Evolutionary conservation across 2,113 vertebrate genomes (phyloP).

Genomic region (Callopanchax toddi): DNA sequence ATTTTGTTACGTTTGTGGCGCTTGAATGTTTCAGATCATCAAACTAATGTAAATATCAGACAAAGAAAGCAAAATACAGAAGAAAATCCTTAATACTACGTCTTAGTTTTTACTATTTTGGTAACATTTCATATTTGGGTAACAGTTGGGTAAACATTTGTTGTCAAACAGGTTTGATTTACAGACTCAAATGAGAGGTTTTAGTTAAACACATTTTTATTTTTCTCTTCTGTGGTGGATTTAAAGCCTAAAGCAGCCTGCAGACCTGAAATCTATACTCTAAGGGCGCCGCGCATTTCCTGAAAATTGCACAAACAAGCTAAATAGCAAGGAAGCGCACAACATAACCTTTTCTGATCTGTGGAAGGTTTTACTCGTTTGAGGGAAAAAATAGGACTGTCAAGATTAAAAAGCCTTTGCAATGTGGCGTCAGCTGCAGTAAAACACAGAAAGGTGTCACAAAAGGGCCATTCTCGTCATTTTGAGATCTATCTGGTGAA

Average conservation of each 20-base stretch:
- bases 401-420: slow-evolving; percentile 15
- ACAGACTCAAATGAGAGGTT: background rate
- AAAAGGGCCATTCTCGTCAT: slow-evolving; percentile 35
- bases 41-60: too few species aligned
- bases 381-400: background rate
- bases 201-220: background rate
- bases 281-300: background rate
- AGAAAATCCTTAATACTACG: too few species aligned
- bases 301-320: background rate
- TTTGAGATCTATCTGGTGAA: slow-evolving; percentile 22
- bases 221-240: background rate
- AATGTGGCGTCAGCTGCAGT: slow-evolving; percentile 15
- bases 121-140: too few species aligned
- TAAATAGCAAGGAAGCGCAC: slow-evolving; percentile 19
- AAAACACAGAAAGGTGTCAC: slow-evolving; percentile 34
- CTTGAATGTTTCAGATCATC: too few species aligned
- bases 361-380: background rate
- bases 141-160: too few species aligned
- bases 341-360: slow-evolving; percentile 3
- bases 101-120: too few species aligned
- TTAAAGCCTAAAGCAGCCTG: background rate
- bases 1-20: too few species aligned
- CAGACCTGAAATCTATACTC: background rate
- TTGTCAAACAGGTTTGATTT: background rate
- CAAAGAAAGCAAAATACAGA: too few species aligned